Evolutionary conservation across 1,140 invertebrate genomes (phyloP), one percentile per base, ranked within the genome.

Genomic region (Ceratosolen fusciceps): DNA sequence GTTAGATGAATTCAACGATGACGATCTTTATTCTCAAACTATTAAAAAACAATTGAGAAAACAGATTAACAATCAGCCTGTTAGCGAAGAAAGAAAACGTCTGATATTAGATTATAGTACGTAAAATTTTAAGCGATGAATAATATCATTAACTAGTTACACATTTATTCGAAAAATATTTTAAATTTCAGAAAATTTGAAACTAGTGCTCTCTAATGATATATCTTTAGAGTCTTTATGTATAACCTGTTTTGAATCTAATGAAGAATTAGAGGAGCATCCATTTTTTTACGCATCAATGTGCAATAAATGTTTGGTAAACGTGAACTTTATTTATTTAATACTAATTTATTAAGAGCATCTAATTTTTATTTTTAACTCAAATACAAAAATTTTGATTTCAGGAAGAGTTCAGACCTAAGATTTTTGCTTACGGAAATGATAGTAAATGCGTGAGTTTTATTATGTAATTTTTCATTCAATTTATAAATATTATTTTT

Each of bases 401-500:
- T 70, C 34, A 88, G 87, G 81, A 84, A 52, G 70, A 80, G 2
- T 88, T 85, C 47, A 84, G 85, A 67, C 85, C 88, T n/a, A 85
- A 83, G 21, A 83, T 89, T 72, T 89, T 87, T 68, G 84, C 86
- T 24, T 87, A 84, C 21, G 87, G 86, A 1, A 85, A 88, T 52
- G 88, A 89, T 74, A 84, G 82, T 43, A 89, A 89, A 82, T 86
- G 86, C 71, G 88, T 89, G 83, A 86, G 86, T 85, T 78, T 62
- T 75, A 67, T 70, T 62, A 49, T 37, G n/a, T 29, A 49, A 49
- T 43, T 52, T 31, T 49, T 52, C 10, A 71, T 71, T 71, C 52
- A 24, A 43, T 0, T 71, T 34, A 52, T 34, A 29, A 71, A 60
- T 34, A 74, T 77, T 58, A n/a, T 77, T 29, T 70, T 70, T 52